Evolutionary conservation across 2,113 vertebrate genomes (phyloP), one percentile per base, ranked within the genome.

Genomic region (Gulo gulo): DNA sequence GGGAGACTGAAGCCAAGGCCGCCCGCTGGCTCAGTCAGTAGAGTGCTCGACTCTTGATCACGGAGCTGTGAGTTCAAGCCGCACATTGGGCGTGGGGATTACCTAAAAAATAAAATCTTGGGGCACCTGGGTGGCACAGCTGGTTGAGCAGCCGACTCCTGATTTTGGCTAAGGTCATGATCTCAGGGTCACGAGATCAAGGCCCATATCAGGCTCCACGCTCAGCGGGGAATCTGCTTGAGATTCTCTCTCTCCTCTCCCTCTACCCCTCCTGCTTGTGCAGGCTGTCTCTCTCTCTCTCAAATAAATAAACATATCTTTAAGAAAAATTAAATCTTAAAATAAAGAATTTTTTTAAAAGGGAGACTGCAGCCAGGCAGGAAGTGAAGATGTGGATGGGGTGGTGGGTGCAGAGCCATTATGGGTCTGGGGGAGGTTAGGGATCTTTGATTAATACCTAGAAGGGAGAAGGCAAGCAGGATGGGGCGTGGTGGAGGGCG

Each of bases 351-450:
- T 45, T 45, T 45, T 76, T 45, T 3, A 31, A 18, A 47, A 47
- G 74, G 42, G 74, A 78, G 42, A 47, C 74, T 4, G 26, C 15
- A 47, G 26, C 7, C 42, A 78, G 42, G 42, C 74, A 29, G 11
- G 23, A 16, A 31, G 39, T 36, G 18, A 59, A 34, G 76, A 39
- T 6, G 16, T 4, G 18, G 87, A 3, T 26, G 9, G 47, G 39
- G 2, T 0, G 15, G 52, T 31, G 39, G 5, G 5, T 7, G 20
- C 16, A 13, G 52, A 39, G 24, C 8, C 5, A 2, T 24, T 2
- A 4, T 26, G 5, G 52, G 79, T 55, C 39, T 86, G 11, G 7
- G 3, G 6, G 61, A 50, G 39, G 6, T 16, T 21, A 26, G 21
- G 63, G 91, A 45, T 8, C 15, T 18, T 13, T 4, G 65, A 65